Evolutionary conservation across 2,113 vertebrate species (phyloP), one percentile per base, ranked within the genome.

Genomic region (Mus pahari): DNA sequence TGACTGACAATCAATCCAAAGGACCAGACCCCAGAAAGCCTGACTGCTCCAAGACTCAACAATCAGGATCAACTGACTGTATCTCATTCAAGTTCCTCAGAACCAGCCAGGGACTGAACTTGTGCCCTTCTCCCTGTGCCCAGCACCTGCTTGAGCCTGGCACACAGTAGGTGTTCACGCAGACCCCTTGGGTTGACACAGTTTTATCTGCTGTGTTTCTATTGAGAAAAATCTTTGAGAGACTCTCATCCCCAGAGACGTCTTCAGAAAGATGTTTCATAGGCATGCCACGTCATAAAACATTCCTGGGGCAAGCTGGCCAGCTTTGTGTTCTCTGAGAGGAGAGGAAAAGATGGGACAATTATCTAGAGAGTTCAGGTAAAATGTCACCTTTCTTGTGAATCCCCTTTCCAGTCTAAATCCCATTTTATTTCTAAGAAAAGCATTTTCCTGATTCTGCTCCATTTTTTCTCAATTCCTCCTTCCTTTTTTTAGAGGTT

Each of bases 401-500:
- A 94, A 86, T 95, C 92, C 50, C 89, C 66, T 95, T 91, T 92
- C 88, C 68, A 50, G 82, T 94, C 77, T 74, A 84, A 97, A 95
- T 83, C 78, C 86, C 78, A 95, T 87, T 94, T 92, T 19, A 48
- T 94, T 94, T 94, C 91, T 50, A 92, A 95, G 96, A 96, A 58
- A 96, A 96, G 68, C 50, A 36, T 95, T 92, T 95, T 88, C 86
- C 75, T 60, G 90, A 92, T 95, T 95, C 94, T 60, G 91, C 55
- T 84, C 48, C 82, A 36, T 96, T 97, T 96, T 96, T 96, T 96
- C 92, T 95, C 96, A 94, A 91, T 79, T 92, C 92, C 64, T 81
- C 71, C 77, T 77, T 93, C 89, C 31, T 92, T 89, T 96, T 96
- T 96, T 92, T 89, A 31, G 66, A 96, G 92, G 86, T 82, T 84